phyloP scores from a whole-genome alignment of 2,113 vertebrate species.

The Bufo gargarizans region DNA sequence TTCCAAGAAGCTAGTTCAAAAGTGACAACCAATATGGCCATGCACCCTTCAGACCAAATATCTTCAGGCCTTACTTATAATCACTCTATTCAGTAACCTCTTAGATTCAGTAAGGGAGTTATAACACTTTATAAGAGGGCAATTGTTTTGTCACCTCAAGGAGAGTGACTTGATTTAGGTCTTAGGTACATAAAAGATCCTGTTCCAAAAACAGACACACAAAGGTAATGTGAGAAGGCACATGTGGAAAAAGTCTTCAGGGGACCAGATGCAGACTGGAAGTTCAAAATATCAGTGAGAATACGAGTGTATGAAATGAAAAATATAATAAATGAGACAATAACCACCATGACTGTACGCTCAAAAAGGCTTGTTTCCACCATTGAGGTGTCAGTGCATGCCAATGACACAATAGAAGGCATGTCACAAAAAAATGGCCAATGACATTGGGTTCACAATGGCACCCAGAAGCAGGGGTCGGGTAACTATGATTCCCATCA shows the following conservation, averaged over 20 bases:
- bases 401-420: conserved; percentile 58
- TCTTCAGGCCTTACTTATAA: too few species aligned
- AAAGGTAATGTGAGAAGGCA: conserved; percentile 45
- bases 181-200: conserved; percentile 61
- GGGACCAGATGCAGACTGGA: not conserved
- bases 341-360: conserved; percentile 57
- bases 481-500: too few species aligned
- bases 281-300: conserved; percentile 39
- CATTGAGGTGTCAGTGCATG: conserved; percentile 36
- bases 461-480: too few species aligned
- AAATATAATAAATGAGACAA: conserved; percentile 57
- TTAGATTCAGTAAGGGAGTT: too few species aligned
- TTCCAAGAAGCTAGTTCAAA: too few species aligned
- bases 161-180: conserved; percentile 54
- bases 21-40: too few species aligned
- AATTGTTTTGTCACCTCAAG: conserved; percentile 35
- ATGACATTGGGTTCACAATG: conserved; percentile 35
- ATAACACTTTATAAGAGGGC: not conserved
- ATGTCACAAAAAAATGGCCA: conserved; percentile 62
- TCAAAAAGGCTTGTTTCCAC: conserved; percentile 58
- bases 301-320: conserved; percentile 57
- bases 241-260: too few species aligned
- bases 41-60: too few species aligned
- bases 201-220: conserved; percentile 61
- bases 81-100: too few species aligned